Evolutionary conservation across 2,888 invertebrate genomes (phyloP), one percentile per base, ranked within the genome.

Genomic region (Watsonalla binaria): DNA sequence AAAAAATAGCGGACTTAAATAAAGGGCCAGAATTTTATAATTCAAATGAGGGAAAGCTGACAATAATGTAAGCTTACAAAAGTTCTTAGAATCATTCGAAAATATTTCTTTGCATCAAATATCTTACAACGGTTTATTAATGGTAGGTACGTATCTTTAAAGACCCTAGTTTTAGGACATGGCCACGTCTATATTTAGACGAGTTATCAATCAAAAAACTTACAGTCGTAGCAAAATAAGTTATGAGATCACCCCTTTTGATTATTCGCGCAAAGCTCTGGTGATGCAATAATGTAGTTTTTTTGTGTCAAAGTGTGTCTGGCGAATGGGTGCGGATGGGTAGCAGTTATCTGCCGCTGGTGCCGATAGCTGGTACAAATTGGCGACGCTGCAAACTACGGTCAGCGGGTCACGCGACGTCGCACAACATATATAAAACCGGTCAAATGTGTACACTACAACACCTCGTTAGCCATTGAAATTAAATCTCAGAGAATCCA

Each of bases 361-460:
- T 37, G 8, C 39, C 15, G 70, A 71, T 80, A 80, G 76, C 78
- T 70, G 64, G 59, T 71, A 82, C 80, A 78, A 80, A 79, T 82
- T 78, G 74, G 78, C 78, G 74, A 78, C 74, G 73, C 65, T 76
- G 80, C 80, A 74, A 73, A 69, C 72, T 62, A 66, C 72, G 78
- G 82, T 80, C 82, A 76, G 54, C 64, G 65, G 80, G 80, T 80
- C 81, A 78, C 58, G 62, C 67, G 42, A 42, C 42, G 72, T 61
- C 69, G 65, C 56, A 54, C 62, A 59, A 60, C 59, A 63, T 78
- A 82, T 79, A 82, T 78, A 82, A 78, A 76, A 68, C 59, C 63
- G 70, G 60, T 68, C 37, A 54, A 55, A 59, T 57, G 53, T 54
- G 1, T 24, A n/a, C n/a, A n/a, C n/a, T n/a, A 24, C 24, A 4